Percentiles rank a stretch among this genome's conserved stretches.
Conservation (phyloP, 1,140 invertebrate species). For the Cataglyphis hispanica region DNA sequence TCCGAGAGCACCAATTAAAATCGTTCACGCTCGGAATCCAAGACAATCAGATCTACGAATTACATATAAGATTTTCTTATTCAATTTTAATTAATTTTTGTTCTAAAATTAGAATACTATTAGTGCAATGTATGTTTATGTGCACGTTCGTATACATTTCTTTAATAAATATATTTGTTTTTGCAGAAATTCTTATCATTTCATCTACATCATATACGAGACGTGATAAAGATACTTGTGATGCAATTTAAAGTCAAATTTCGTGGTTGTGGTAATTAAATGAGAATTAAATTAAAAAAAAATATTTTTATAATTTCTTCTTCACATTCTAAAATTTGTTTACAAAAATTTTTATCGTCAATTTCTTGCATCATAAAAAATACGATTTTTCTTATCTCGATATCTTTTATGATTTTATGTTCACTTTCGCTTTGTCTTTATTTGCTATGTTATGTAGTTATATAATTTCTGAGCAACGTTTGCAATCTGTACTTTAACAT, state of each 20-base stretch:
- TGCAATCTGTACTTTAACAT: not conserved
- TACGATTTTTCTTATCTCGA: not conserved
- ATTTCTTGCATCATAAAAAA: conserved; percentile 2
- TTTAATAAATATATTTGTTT: not conserved
- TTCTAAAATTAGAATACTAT: conserved; percentile 49
- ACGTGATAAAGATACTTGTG: not conserved
- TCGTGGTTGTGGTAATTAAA: not conserved
- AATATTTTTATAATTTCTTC: not conserved
- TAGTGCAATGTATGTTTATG: not conserved
- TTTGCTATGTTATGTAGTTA: not conserved
- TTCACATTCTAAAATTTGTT: not conserved
- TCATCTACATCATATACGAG: not conserved
- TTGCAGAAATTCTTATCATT: not conserved
- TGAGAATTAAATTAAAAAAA: not conserved
- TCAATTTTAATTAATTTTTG: conserved; percentile 69
- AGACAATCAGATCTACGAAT: conserved; percentile 56
- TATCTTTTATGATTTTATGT: conserved; percentile 1
- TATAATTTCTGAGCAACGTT: not conserved
- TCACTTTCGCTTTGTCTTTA: not conserved
- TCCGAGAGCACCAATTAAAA: conserved; percentile 69
- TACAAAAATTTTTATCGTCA: not conserved
- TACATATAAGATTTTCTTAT: conserved; percentile 54
- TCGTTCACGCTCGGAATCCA: conserved; percentile 68
- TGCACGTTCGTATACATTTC: not conserved
- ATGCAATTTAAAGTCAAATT: conserved; percentile 14